These are phyloP conservation scores for Rhinoderma darwinii DNA, from an alignment of 2,113 vertebrate species.

Conservation along the genomic window DNA sequence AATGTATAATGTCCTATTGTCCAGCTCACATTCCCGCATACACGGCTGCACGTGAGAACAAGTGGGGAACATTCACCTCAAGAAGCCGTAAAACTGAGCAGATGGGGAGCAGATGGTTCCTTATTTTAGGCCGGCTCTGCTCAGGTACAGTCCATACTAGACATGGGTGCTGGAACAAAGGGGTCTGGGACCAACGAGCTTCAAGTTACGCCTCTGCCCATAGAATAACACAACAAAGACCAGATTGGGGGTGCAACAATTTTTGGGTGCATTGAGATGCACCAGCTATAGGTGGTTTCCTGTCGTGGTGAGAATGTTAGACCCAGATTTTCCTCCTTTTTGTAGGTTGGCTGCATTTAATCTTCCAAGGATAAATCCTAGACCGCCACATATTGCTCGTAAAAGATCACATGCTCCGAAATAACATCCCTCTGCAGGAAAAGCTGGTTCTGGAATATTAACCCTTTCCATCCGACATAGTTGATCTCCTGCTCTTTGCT, in stretches of 20 bases:
- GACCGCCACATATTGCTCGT: neutral
- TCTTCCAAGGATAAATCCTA: constrained; percentile 11
- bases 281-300: neutral
- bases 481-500: neutral
- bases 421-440: neutral
- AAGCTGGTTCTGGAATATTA: neutral
- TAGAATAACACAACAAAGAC: neutral
- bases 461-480: neutral
- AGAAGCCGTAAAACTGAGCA: neutral
- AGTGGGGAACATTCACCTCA: neutral
- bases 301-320: neutral
- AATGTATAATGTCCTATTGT: neutral
- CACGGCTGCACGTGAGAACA: neutral
- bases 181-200: neutral
- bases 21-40: neutral
- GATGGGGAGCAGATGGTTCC: neutral
- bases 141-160: neutral
- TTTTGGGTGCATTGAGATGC: neutral
- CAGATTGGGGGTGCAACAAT: neutral
- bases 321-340: neutral
- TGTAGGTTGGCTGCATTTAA: too few species aligned
- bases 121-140: neutral
- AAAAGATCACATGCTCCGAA: neutral
- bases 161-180: neutral
- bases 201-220: neutral